These are phyloP conservation scores for Nestor notabilis DNA, from an alignment of 2,113 vertebrate species.

Conservation along the genomic window DNA sequence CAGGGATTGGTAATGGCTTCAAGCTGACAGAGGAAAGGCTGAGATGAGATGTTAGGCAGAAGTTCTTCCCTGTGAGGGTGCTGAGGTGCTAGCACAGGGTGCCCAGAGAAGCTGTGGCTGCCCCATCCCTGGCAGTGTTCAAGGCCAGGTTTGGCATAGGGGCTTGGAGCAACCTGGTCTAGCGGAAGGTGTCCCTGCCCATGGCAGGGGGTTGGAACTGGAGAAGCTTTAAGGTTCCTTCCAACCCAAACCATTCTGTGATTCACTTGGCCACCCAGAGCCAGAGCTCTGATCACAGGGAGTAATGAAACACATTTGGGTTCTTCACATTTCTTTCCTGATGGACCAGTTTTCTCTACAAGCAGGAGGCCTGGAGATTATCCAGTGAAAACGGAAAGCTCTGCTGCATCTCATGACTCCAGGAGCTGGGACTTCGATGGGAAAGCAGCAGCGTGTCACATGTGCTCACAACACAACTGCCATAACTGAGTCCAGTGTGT, in stretches of 20 bases:
- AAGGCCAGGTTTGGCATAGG: not conserved
- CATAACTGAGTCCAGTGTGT: fast-evolving
- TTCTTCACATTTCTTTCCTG: not conserved
- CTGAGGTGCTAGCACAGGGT: not conserved
- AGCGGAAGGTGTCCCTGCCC: not conserved
- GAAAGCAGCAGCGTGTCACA: not conserved
- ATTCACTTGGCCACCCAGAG: not conserved
- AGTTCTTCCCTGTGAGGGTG: not conserved
- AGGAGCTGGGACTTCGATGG: not conserved
- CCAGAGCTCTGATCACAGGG: not conserved
- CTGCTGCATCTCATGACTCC: not conserved
- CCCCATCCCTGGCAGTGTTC: not conserved
- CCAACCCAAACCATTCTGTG: not conserved
- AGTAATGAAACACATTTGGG: not conserved
- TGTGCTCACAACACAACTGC: not conserved
- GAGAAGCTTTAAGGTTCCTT: not conserved
- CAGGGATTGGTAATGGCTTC: not conserved
- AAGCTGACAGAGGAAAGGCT: not conserved
- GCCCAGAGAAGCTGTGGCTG: not conserved
- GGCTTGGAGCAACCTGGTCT: not conserved
- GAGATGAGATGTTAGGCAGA: not conserved
- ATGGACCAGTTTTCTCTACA: not conserved
- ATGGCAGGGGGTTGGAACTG: not conserved
- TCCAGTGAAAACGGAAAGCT: not conserved
- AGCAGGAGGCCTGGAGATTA: not conserved